phyloP scores from a whole-genome alignment of 2,888 invertebrate genomes.

The Phalera bucephala region DNA sequence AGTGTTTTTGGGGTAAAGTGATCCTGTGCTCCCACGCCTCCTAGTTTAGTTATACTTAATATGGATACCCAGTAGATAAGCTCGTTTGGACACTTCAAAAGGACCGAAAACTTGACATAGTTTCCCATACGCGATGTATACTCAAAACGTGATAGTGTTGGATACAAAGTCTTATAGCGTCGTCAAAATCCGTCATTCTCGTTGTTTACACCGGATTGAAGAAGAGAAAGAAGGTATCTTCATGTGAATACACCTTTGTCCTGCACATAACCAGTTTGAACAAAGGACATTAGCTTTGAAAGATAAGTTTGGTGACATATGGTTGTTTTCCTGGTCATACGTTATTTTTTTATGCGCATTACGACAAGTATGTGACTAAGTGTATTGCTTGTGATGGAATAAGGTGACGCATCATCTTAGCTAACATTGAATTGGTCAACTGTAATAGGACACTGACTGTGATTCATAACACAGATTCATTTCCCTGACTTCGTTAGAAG shows the following conservation, averaged over 20 bases:
- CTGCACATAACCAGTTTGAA: not conserved
- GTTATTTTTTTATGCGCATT: conserved; percentile 9
- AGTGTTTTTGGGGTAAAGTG: conserved; percentile 3
- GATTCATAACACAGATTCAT: conserved; percentile 51
- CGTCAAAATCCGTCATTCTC: conserved; percentile 64
- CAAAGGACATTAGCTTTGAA: not conserved
- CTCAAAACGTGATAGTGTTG: conserved; percentile 55
- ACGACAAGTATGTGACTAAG: conserved; percentile 39
- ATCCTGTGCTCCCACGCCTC: conserved; percentile 1
- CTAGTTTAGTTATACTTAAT: not conserved
- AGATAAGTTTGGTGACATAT: conserved; percentile 1
- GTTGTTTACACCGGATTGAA: conserved; percentile 63
- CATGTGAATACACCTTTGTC: conserved; percentile 3
- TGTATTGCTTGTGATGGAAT: conserved; percentile 41
- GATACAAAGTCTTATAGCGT: conserved; percentile 61
- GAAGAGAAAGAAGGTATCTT: conserved; percentile 64
- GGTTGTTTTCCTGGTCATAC: conserved; percentile 1
- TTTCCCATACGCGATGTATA: conserved; percentile 50
- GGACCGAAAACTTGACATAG: conserved; percentile 5
- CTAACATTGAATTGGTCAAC: conserved; percentile 61
- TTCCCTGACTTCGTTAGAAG: conserved; percentile 44
- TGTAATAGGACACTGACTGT: conserved; percentile 57
- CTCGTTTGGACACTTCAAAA: conserved; percentile 8
- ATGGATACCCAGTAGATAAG: conserved; percentile 2
- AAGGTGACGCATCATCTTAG: conserved; percentile 60